These are phyloP conservation scores for Onchidella celtica DNA, from an alignment of 2,888 invertebrate species.

Conservation along the genomic window DNA sequence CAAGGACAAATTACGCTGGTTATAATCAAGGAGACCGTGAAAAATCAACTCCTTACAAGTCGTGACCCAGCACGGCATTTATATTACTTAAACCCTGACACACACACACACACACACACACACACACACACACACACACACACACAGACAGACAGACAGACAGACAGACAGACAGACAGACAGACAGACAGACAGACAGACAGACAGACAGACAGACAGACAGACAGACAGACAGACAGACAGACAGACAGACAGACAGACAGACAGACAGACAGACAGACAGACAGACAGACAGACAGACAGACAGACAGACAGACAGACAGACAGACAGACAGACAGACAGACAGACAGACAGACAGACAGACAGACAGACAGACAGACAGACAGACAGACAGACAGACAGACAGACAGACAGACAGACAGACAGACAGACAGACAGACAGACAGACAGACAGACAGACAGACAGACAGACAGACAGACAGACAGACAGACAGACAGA, in stretches of 20 bases:
- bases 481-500: constrained; percentile 1
- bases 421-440: constrained; percentile 9
- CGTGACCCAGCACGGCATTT: no score
- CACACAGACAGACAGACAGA: not conserved
- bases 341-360: constrained; percentile 10
- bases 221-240: constrained; percentile 8
- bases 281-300: constrained; percentile 6
- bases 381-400: not conserved
- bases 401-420: not conserved
- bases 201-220: not conserved
- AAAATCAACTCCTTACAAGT: no score
- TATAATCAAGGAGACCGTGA: no score
- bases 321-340: not conserved
- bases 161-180: not conserved
- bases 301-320: constrained; percentile 15
- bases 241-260: constrained; percentile 1
- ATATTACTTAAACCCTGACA: no score
- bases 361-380: not conserved
- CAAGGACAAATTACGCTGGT: no score
- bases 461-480: constrained; percentile 8
- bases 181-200: constrained; percentile 9
- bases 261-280: constrained; percentile 6
- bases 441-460: not conserved
- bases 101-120: not conserved
- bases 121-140: not conserved